These are phyloP conservation scores for Drosophila ironensis DNA, from an alignment of 1,140 invertebrate genomes.

Conservation along the genomic window DNA sequence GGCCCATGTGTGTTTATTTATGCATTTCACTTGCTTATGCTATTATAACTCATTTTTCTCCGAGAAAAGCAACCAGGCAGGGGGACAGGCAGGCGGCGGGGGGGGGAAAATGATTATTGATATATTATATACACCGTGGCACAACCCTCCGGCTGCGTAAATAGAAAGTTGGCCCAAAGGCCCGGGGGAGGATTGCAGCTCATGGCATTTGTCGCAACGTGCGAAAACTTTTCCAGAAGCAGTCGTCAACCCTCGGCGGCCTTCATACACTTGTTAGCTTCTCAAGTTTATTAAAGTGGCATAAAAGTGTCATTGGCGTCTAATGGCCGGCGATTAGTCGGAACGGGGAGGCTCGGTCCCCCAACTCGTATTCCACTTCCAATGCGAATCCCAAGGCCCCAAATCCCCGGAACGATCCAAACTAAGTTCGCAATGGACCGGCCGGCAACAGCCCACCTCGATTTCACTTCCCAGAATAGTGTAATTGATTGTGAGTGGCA, in stretches of 20 bases:
- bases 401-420: conserved; percentile 10
- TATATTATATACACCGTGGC: neutral
- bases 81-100: too few relatives aligned
- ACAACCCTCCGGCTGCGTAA: conserved; percentile 37
- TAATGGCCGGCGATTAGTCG: conserved; percentile 75
- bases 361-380: too few relatives aligned
- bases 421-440: neutral
- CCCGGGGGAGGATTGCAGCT: conserved; percentile 28
- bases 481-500: conserved; percentile 27
- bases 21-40: conserved; percentile 59
- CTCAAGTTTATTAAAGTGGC: conserved; percentile 79
- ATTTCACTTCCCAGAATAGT: neutral
- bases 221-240: conserved; percentile 62
- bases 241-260: conserved; percentile 14
- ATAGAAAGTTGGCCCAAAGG: conserved; percentile 3
- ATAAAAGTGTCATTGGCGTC: conserved; percentile 79
- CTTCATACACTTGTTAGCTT: conserved; percentile 31
- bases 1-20: conserved; percentile 73
- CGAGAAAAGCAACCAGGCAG: too few relatives aligned
- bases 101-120: conserved; percentile 22
- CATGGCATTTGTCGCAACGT: conserved; percentile 68
- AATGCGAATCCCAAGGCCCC: neutral
- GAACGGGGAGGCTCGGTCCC: conserved; percentile 4
- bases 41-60: conserved; percentile 10
- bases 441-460: neutral